Base-by-base conservation (phyloP, 1,140 invertebrate species). In the Polypedilum pembai region DNA sequence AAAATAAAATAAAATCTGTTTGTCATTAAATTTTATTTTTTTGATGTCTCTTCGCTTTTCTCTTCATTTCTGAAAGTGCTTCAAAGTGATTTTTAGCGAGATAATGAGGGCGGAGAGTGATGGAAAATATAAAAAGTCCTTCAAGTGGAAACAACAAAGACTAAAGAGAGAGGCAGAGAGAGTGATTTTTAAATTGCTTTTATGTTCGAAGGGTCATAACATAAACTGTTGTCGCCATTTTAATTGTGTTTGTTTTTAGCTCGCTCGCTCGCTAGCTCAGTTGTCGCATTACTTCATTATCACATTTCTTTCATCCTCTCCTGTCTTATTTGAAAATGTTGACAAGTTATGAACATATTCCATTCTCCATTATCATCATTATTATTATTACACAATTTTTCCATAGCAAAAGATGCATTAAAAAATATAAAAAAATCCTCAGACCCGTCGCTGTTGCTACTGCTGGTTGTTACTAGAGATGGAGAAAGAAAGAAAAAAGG, bases 41-140 rank as follows among this genome's bases (percentile, higher is more conserved):
- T 69, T 69, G 65, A 69, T 69, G 65, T 69, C n/a, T n/a, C n/a
- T n/a, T n/a, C n/a, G n/a, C n/a, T 69, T 69, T 20, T 69, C 20
- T 69, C 20, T 69, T 18, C 65, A 3, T 33, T 33, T 33, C 18
- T 18, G 45, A n/a, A n/a, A 56, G 45, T 56, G 20, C 65, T 69
- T 69, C 17, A 69, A 69, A 69, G 65, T 69, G 65, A 21, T 20
- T 20, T 69, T 69, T 20, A 69, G n/a, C 17, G 20, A 33, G 65
- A 69, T 69, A 69, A 69, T 69, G 20, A 69, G 65, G 65, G 65
- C 65, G 65, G 65, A 69, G 65, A 20, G 65, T 18, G 20, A 69
- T 69, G 45, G 45, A 56, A 56, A 56, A 56, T 56, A 56, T 56
- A 56, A 56, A 56, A 56, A 56, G 45, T 69, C 65, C 65, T 69